Conservation (phyloP, 1,140 invertebrate species). For the Diprion similis region DNA sequence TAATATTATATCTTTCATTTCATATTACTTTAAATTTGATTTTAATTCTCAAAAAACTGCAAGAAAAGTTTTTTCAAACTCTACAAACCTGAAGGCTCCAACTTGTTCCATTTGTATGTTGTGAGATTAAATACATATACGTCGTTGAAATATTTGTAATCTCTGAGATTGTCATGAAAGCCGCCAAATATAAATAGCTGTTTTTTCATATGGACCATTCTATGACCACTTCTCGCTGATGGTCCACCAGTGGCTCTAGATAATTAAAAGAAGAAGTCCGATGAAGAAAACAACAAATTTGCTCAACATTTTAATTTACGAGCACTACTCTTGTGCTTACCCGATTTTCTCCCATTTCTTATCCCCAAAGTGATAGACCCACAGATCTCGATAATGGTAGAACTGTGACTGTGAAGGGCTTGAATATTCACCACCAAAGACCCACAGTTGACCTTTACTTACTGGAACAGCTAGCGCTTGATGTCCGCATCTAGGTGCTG, state of each 20-base stretch:
- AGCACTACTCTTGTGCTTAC: constrained; percentile 50
- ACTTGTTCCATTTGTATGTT: constrained; percentile 79
- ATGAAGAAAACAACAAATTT: constrained; percentile 7
- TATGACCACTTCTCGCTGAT: constrained; percentile 86
- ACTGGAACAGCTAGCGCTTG: constrained; percentile 78
- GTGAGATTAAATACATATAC: constrained; percentile 84
- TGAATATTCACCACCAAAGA: constrained; percentile 94
- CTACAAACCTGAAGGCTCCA: constrained; percentile 68
- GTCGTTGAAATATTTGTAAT: constrained; percentile 92
- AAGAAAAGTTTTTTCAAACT: background rate
- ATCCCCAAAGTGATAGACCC: constrained; percentile 80
- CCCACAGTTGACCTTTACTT: constrained; percentile 78
- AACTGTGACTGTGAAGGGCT: constrained; percentile 91
- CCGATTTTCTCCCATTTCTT: constrained; percentile 90
- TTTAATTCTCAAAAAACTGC: constrained; percentile 15
- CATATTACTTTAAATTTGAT: no score
- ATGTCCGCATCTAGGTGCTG: constrained; percentile 87
- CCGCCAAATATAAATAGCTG: constrained; percentile 89
- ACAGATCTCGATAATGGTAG: constrained; percentile 93
- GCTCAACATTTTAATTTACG: background rate
- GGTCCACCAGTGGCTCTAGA: constrained; percentile 75
- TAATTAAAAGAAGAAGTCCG: constrained; percentile 31
- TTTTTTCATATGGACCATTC: constrained; percentile 84
- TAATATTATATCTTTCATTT: constrained; percentile 9
- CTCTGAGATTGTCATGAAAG: constrained; percentile 87